These are phyloP conservation scores for Drosophila lini DNA, from an alignment of 1,140 invertebrate species.

Conservation along the genomic window DNA sequence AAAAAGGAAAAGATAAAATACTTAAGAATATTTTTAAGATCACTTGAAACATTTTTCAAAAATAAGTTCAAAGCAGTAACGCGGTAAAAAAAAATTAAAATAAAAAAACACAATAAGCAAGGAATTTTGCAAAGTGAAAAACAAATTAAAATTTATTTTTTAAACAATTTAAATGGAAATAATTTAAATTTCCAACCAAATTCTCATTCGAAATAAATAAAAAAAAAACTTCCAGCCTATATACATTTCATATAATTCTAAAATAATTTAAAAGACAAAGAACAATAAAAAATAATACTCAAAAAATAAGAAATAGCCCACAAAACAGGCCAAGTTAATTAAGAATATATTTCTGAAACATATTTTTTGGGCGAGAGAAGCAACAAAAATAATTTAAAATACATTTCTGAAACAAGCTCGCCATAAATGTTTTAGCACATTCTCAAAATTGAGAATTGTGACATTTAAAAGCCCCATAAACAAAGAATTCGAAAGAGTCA, in stretches of 20 bases:
- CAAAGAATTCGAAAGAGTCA: conserved; percentile 17
- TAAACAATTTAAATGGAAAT: neutral
- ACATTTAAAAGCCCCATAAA: conserved; percentile 50
- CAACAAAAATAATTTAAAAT: conserved; percentile 27
- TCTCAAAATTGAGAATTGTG: conserved; percentile 40
- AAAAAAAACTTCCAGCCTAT: neutral
- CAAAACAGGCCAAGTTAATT: conserved; percentile 13
- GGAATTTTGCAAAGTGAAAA: neutral
- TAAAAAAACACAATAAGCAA: neutral
- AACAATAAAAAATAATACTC: conserved; percentile 1
- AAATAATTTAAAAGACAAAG: neutral
- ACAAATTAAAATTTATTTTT: neutral
- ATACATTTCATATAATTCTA: neutral
- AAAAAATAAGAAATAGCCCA: conserved; percentile 7
- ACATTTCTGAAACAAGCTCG: conserved; percentile 31
- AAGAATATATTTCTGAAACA: conserved; percentile 12
- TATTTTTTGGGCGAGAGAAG: conserved; percentile 6
- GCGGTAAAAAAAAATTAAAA: neutral
- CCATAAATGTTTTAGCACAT: conserved; percentile 51
- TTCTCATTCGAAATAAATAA: neutral
- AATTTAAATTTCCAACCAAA: no score
- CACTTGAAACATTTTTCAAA: conserved; percentile 5
- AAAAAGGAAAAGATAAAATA: neutral
- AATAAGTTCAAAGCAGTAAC: conserved; percentile 5
- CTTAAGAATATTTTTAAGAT: conserved; percentile 1